These are phyloP conservation scores for Pachydiplax longipennis DNA, from an alignment of 2,888 invertebrate genomes.

Conservation along the genomic window DNA sequence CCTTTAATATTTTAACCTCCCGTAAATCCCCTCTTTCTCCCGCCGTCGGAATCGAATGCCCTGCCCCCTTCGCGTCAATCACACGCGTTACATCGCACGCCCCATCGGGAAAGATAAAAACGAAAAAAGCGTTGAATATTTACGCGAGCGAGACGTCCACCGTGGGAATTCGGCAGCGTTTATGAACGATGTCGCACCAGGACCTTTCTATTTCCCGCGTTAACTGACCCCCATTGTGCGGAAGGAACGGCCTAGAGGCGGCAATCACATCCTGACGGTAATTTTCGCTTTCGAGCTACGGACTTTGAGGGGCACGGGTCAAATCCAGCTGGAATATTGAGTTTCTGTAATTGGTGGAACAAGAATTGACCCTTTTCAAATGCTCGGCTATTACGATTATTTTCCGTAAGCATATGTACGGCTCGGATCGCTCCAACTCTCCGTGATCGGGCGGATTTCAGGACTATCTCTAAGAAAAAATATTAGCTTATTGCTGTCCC, in stretches of 20 bases:
- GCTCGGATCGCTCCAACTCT: too few species aligned
- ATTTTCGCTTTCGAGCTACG: not conserved
- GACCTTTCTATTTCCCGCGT: not conserved
- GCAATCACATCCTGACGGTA: not conserved
- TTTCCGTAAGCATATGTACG: too few species aligned
- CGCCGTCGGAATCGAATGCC: not conserved
- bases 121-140: not conserved
- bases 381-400: too few species aligned
- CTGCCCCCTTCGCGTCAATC: not conserved
- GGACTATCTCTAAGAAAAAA: too few species aligned
- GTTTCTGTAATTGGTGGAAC: too few species aligned
- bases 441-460: too few species aligned
- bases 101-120: not conserved
- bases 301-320: not conserved
- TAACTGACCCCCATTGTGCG: not conserved
- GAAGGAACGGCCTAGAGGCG: not conserved
- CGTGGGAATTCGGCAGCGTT: not conserved
- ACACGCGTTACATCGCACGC: not conserved
- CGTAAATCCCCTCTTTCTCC: not conserved
- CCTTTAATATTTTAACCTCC: not conserved
- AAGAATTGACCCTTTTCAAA: too few species aligned
- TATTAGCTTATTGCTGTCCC: too few species aligned
- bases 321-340: not conserved
- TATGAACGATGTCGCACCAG: not conserved
- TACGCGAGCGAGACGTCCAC: not conserved